These are phyloP conservation scores for Sphecodes monilicornis DNA, from an alignment of 2,888 invertebrate species.

Conservation along the genomic window DNA sequence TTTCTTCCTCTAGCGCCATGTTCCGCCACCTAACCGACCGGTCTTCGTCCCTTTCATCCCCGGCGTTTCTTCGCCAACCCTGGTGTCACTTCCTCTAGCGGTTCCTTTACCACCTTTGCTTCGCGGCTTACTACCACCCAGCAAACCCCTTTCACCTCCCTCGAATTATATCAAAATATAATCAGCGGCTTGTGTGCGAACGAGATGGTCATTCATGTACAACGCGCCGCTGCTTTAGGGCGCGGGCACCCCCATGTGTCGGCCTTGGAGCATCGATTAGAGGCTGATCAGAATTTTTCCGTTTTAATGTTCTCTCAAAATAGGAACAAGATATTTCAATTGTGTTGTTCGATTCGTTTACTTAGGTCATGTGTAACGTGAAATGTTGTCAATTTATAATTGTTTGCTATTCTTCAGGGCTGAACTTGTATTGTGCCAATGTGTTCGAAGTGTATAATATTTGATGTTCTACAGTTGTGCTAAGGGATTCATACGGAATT, in stretches of 20 bases:
- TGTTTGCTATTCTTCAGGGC: not conserved
- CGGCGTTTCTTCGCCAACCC: slow-evolving; percentile 34
- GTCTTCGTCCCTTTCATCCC: slow-evolving; percentile 18
- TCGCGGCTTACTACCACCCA: slow-evolving; percentile 26
- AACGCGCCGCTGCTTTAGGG: slow-evolving; percentile 34
- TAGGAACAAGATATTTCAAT: not conserved
- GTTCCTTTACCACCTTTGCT: slow-evolving; percentile 44
- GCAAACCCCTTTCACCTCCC: slow-evolving; percentile 15
- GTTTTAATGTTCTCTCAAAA: not conserved
- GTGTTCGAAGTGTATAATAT: not conserved
- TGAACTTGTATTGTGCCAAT: too few species aligned
- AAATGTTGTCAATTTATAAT: not conserved
- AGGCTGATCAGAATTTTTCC: not conserved
- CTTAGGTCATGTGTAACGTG: not conserved
- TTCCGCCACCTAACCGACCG: slow-evolving; percentile 3
- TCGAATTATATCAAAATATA: slow-evolving; percentile 76
- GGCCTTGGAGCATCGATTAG: not conserved
- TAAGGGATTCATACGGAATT: not conserved
- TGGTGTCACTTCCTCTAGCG: slow-evolving; percentile 18
- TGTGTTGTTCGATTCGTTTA: not conserved
- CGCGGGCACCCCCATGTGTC: slow-evolving; percentile 21
- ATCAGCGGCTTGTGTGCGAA: slow-evolving; percentile 66
- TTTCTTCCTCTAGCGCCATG: slow-evolving; percentile 16
- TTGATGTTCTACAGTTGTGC: not conserved
- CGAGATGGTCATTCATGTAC: slow-evolving; percentile 6